Evolutionary conservation across 2,113 vertebrate genomes (phyloP).

Genomic region (Amia ocellicauda): DNA sequence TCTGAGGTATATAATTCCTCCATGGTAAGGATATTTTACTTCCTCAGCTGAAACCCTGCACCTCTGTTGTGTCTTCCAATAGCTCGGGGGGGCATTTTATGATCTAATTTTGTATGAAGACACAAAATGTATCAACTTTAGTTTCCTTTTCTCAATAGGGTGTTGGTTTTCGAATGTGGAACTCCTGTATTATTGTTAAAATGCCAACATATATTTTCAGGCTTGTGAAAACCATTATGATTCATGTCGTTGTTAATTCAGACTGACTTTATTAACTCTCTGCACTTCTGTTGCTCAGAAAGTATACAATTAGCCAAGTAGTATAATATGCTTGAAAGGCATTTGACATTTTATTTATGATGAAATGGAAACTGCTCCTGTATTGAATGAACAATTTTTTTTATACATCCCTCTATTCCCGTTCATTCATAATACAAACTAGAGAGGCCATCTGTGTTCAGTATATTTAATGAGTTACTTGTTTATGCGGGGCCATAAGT

Average conservation of each 20-base stretch:
- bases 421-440: too few relatives aligned
- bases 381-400: too few relatives aligned
- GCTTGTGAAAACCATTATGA: background rate
- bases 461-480: too few relatives aligned
- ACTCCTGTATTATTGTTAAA: background rate
- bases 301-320: background rate
- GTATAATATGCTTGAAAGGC: background rate
- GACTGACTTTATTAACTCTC: constrained; percentile 4
- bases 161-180: background rate
- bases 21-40: background rate
- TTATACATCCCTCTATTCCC: too few relatives aligned
- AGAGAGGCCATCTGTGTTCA: too few relatives aligned
- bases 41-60: background rate
- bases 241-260: background rate
- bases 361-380: too few relatives aligned
- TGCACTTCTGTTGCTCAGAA: background rate
- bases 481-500: too few relatives aligned
- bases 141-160: background rate
- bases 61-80: background rate
- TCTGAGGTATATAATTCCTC: background rate
- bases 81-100: background rate
- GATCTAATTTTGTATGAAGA: background rate
- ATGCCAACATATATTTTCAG: background rate
- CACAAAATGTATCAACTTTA: background rate
- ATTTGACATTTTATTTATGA: too few relatives aligned